These are phyloP conservation scores for Drosophila atripex DNA, from an alignment of 2,888 invertebrate genomes.

Conservation along the genomic window DNA sequence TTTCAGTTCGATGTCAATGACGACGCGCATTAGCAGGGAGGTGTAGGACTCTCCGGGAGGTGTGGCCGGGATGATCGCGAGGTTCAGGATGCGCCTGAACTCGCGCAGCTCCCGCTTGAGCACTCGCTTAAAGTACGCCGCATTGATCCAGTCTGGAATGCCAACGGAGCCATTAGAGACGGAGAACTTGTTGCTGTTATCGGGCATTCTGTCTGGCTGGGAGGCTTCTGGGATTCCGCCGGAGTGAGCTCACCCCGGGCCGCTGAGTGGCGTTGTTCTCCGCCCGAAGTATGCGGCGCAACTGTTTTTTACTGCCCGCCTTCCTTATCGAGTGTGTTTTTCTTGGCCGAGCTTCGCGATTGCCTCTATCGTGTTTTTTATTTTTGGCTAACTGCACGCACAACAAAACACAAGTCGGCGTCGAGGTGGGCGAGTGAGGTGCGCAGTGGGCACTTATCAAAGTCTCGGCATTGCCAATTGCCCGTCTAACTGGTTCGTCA, in stretches of 20 bases:
- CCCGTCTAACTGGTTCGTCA: conserved; percentile 63
- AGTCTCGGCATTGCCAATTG: conserved; percentile 46
- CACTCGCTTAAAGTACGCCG: conserved; percentile 74
- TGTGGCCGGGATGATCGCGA: conserved; percentile 77
- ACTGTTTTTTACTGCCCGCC: conserved; percentile 51
- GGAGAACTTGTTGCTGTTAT: conserved; percentile 73
- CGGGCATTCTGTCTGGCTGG: conserved; percentile 61
- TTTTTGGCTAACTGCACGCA: conserved; percentile 22
- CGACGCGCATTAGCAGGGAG: conserved; percentile 79
- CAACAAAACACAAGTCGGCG: background rate
- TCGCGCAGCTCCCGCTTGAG: conserved; percentile 71
- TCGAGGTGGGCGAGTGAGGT: conserved; percentile 40
- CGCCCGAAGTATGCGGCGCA: conserved; percentile 49
- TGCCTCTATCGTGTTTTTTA: conserved; percentile 23
- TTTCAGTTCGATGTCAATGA: conserved; percentile 80
- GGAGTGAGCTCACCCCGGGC: conserved; percentile 34
- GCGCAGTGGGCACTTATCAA: conserved; percentile 42
- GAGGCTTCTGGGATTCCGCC: conserved; percentile 16
- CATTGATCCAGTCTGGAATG: conserved; percentile 80
- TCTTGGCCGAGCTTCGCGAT: conserved; percentile 20
- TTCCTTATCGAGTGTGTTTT: conserved; percentile 65
- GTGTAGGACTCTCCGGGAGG: conserved; percentile 82
- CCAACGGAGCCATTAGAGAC: conserved; percentile 47
- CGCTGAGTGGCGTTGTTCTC: conserved; percentile 27
- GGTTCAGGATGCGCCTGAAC: conserved; percentile 73